phyloP scores from a whole-genome alignment of 2,113 vertebrate genomes.

The Oncorhynchus gorbuscha region DNA sequence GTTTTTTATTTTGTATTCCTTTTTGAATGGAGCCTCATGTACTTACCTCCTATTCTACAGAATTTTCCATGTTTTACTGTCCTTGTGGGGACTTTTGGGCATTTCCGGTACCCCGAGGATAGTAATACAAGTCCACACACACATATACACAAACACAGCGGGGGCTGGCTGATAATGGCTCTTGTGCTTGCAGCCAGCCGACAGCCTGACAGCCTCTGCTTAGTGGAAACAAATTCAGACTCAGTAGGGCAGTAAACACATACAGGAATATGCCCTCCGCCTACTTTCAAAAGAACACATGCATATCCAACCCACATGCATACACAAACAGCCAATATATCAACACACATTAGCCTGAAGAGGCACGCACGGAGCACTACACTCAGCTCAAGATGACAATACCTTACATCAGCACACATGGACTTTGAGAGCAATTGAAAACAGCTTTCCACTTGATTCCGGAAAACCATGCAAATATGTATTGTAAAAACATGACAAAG shows the following conservation, averaged over 20 bases:
- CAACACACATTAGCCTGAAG: neutral
- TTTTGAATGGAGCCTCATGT: neutral
- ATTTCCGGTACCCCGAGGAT: too few relatives aligned
- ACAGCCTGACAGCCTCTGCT: neutral
- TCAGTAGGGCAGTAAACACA: slow-evolving; percentile 2
- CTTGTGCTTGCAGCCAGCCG: neutral
- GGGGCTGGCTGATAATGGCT: neutral
- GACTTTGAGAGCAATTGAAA: neutral
- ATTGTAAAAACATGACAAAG: neutral
- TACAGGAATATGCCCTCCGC: neutral
- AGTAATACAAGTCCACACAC: neutral
- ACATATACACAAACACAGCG: neutral
- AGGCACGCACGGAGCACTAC: neutral
- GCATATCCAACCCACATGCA: neutral
- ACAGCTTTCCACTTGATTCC: neutral
- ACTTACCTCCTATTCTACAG: neutral
- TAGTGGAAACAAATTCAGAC: neutral
- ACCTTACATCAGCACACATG: neutral
- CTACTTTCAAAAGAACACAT: neutral
- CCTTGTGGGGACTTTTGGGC: too few relatives aligned
- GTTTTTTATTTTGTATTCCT: neutral
- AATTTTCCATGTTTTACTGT: too few relatives aligned
- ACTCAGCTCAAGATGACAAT: neutral
- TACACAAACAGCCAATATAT: slow-evolving; percentile 2
- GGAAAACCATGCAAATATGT: neutral